Conservation (phyloP, 30 jellyfish, hydroid and myxozoan species). For the Nemopilema nomurai region DNA sequence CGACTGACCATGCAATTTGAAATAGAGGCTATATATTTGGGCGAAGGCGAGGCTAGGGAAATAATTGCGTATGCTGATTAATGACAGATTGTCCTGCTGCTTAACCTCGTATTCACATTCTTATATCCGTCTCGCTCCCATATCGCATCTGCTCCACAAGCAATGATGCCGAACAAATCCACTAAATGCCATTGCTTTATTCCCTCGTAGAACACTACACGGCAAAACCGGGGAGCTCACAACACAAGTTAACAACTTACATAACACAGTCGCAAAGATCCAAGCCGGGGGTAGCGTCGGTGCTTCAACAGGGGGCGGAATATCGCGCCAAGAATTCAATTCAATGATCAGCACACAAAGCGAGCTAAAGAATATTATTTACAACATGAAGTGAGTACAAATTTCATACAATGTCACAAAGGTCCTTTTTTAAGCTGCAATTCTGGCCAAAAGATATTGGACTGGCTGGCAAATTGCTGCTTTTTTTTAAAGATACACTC, state of each 20-base stretch:
- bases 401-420: neutral
- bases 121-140: no score
- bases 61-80: no score
- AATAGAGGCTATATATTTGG: no score
- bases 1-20: no score
- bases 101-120: no score
- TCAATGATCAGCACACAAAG: conserved; percentile 67
- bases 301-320: conserved; percentile 70
- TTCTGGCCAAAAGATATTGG: neutral
- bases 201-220: conserved; percentile 74
- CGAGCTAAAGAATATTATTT: conserved; percentile 55
- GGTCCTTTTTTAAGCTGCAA: neutral
- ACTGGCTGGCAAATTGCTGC: no score
- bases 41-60: no score
- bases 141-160: no score
- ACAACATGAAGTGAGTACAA: conserved; percentile 50
- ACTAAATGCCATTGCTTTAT: conserved; percentile 1
- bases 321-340: conserved; percentile 84
- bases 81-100: no score
- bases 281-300: conserved; percentile 80
- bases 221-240: conserved; percentile 92
- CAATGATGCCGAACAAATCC: no score
- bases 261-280: conserved; percentile 67
- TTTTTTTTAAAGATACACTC: no score
- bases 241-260: conserved; percentile 84